These are phyloP conservation scores for Gymnoscopelus microlampas DNA, from an alignment of 2,797 vertebrate species.

Conservation along the genomic window DNA sequence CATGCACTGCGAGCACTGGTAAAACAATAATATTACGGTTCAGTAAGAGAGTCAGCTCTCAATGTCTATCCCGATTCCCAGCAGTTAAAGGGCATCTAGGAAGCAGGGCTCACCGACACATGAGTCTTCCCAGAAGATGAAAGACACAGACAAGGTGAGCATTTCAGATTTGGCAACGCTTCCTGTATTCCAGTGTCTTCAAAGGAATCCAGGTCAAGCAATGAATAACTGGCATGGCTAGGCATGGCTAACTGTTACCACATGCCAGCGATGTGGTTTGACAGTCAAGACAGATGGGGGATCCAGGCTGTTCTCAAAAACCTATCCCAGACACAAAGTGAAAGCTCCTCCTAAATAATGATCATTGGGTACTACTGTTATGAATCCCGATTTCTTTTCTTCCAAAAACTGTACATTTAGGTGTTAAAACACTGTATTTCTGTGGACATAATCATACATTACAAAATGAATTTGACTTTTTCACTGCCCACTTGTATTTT, in stretches of 20 bases:
- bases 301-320: constrained; percentile 68
- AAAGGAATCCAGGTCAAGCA: constrained; percentile 76
- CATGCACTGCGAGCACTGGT: constrained; percentile 22
- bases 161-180: constrained; percentile 49
- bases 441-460: too few species aligned
- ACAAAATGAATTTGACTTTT: too few species aligned
- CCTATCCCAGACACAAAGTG: constrained; percentile 70
- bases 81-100: background rate
- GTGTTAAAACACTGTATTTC: too few species aligned
- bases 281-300: constrained; percentile 55
- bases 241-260: constrained; percentile 72
- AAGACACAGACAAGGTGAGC: constrained; percentile 40
- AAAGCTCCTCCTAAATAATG: constrained; percentile 23
- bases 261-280: constrained; percentile 77
- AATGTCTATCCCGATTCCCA: background rate
- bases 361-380: too few species aligned
- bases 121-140: constrained; percentile 32
- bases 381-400: constrained; percentile 5
- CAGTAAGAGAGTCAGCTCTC: background rate
- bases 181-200: constrained; percentile 62
- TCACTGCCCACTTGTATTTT: too few species aligned
- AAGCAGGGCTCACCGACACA: constrained; percentile 13
- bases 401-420: background rate
- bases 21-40: background rate
- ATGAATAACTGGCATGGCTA: constrained; percentile 64